Evolutionary conservation across 2,113 vertebrate species (phyloP).

Genomic region (Halcyon malimbica): DNA sequence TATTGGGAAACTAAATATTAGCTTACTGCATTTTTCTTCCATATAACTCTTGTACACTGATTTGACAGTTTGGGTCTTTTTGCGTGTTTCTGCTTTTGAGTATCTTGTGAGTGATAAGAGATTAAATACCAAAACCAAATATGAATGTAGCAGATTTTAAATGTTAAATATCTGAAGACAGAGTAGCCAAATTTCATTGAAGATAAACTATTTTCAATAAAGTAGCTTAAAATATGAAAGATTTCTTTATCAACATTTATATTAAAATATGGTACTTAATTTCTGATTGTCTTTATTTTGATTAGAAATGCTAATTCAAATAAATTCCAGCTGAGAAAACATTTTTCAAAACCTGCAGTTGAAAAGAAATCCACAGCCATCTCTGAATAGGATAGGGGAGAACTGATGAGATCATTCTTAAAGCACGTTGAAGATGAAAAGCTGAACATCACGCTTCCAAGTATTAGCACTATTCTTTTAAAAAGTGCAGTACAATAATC

Average conservation of each 20-base stretch:
- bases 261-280: background rate
- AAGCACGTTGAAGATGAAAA: background rate
- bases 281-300: background rate
- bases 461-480: background rate
- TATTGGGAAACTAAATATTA: background rate
- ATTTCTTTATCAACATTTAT: background rate
- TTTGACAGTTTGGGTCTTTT: background rate
- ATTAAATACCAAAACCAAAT: background rate
- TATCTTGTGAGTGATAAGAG: background rate
- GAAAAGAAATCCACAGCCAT: background rate
- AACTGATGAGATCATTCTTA: slow-evolving; percentile 21
- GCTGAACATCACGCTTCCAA: background rate
- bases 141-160: background rate
- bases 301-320: slow-evolving; percentile 34
- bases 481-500: background rate
- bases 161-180: background rate
- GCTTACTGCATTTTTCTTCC: background rate
- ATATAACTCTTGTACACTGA: background rate
- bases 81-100: background rate
- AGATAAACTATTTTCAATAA: background rate
- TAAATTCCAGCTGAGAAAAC: slow-evolving; percentile 11
- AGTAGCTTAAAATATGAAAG: background rate
- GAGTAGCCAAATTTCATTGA: background rate
- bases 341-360: background rate
- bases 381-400: background rate